Evolutionary conservation across 2,797 vertebrate species (phyloP).

Genomic region (Sebastes alutus): DNA sequence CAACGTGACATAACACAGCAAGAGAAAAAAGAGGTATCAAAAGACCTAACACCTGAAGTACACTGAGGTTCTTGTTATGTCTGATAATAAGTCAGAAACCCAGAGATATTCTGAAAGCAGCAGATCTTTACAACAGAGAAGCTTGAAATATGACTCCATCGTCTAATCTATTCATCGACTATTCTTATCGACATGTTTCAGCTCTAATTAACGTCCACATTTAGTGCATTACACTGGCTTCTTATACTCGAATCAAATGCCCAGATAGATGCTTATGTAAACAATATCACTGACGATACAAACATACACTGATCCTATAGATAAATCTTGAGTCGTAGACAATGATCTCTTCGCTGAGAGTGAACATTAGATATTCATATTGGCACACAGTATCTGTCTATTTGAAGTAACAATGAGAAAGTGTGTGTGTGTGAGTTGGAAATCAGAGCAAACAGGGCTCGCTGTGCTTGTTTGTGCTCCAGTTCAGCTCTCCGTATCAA

Average conservation of each 20-base stretch:
- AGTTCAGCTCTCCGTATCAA: conserved; percentile 7
- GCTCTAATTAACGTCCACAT: not conserved
- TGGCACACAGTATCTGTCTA: not conserved
- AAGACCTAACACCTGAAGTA: not conserved
- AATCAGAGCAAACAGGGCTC: not conserved
- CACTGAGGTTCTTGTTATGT: not conserved
- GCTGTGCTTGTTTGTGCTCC: conserved; percentile 10
- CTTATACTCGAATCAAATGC: not conserved
- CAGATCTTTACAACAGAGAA: not conserved
- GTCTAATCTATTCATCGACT: not conserved
- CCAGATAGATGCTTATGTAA: not conserved
- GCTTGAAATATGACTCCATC: not conserved
- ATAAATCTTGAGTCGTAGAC: not conserved
- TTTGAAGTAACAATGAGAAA: not conserved
- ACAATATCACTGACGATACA: not conserved
- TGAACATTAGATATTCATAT: conserved; percentile 10
- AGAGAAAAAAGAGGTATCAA: not conserved
- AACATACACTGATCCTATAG: not conserved
- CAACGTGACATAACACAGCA: not conserved
- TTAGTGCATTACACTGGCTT: not conserved
- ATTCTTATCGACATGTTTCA: not conserved
- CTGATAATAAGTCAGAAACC: not conserved
- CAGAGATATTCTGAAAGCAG: not conserved
- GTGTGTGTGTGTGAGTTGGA: not conserved
- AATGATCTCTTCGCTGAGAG: not conserved